Evolutionary conservation across 2,888 invertebrate species (phyloP).

Genomic region (Tetragonula carbonaria): DNA sequence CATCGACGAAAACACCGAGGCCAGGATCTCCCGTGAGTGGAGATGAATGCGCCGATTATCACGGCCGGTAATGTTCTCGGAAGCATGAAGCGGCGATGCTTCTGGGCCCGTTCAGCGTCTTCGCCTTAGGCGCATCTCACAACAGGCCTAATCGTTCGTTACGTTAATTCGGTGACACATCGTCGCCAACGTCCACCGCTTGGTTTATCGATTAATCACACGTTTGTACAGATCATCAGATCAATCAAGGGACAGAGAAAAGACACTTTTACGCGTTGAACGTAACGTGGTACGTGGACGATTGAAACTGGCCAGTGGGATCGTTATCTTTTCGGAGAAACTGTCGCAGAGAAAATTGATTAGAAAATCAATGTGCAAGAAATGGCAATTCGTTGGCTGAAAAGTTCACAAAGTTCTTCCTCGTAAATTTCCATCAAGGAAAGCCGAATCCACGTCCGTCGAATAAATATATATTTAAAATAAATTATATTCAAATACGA

Average conservation of each 20-base stretch:
- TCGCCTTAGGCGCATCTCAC: constrained; percentile 68
- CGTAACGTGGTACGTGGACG: not conserved
- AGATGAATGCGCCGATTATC: constrained; percentile 73
- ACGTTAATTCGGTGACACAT: constrained; percentile 54
- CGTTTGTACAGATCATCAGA: not conserved
- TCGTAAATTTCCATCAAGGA: not conserved
- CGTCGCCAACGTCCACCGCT: constrained; percentile 45
- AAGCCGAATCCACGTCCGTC: not conserved
- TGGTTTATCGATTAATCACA: constrained; percentile 62
- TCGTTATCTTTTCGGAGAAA: not conserved
- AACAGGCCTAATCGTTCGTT: constrained; percentile 51
- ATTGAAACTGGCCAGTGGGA: not conserved
- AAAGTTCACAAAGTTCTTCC: no score
- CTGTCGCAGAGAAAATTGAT: not conserved
- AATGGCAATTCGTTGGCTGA: not conserved
- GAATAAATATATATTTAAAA: no score
- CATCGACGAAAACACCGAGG: constrained; percentile 66
- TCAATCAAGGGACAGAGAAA: constrained; percentile 29
- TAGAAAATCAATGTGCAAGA: not conserved
- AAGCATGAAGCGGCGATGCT: constrained; percentile 72
- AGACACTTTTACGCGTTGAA: constrained; percentile 4
- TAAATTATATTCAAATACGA: no score
- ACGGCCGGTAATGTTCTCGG: constrained; percentile 72
- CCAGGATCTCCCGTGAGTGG: constrained; percentile 62
- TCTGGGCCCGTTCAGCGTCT: constrained; percentile 64